Percentiles rank a stretch among this genome's conserved stretches.
Conservation (phyloP, 2,797 vertebrate genomes). For the Dendrocincla fuliginosa region DNA sequence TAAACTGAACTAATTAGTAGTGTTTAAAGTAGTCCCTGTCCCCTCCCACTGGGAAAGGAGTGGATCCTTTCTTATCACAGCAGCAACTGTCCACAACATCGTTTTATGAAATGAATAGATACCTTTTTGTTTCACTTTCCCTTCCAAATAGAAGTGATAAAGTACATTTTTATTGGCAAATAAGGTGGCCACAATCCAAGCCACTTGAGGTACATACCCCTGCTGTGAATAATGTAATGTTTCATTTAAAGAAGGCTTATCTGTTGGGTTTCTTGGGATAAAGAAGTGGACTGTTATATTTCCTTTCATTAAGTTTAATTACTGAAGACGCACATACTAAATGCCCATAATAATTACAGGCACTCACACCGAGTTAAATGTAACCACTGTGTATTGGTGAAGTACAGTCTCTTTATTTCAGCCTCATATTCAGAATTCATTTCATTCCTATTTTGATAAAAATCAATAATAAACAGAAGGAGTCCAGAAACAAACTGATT, state of each 20-base stretch:
- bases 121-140: not conserved
- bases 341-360: constrained; percentile 59
- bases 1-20: constrained; percentile 75
- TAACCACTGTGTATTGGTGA: constrained; percentile 41
- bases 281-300: constrained; percentile 21
- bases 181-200: constrained; percentile 48
- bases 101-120: not conserved
- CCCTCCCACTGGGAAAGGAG: constrained; percentile 29
- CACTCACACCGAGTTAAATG: not conserved
- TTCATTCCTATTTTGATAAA: not conserved
- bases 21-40: constrained; percentile 72
- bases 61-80: not conserved
- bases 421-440: not conserved
- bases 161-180: not conserved
- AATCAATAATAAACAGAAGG: not conserved
- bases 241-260: constrained; percentile 46
- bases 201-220: constrained; percentile 1
- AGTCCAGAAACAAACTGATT: not conserved
- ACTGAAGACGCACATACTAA: constrained; percentile 41
- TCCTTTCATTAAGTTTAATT: constrained; percentile 49
- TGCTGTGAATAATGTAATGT: not conserved
- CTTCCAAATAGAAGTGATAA: not conserved
- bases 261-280: constrained; percentile 42
- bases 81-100: not conserved
- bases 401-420: not conserved